Percentiles rank a stretch among this genome's conserved stretches.
phyloP scores from a whole-genome alignment of 1,140 invertebrate species.

The Diorhabda sublineata region DNA sequence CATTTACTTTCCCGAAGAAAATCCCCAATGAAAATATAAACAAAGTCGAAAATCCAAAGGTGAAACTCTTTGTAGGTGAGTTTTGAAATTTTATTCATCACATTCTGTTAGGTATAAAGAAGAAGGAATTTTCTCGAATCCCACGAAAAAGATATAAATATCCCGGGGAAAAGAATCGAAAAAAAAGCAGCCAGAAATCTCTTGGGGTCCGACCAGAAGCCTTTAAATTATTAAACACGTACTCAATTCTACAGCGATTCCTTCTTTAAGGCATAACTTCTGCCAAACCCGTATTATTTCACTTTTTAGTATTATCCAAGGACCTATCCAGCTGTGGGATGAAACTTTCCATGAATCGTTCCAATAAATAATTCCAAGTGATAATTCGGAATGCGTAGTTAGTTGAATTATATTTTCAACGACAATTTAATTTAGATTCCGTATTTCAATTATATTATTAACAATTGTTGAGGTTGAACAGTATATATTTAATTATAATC shows the following conservation, averaged over 20 bases:
- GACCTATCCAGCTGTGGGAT: not conserved
- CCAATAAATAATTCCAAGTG: too few species aligned
- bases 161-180: not conserved
- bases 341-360: too few species aligned
- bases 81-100: not conserved
- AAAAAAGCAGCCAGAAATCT: not conserved
- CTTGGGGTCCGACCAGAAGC: slow-evolving; percentile 1
- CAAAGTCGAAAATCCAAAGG: not conserved
- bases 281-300: not conserved
- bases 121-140: not conserved
- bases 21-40: not conserved
- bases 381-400: too few species aligned
- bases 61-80: not conserved
- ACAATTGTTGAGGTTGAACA: too few species aligned
- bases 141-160: slow-evolving; percentile 2
- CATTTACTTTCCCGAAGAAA: not conserved
- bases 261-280: slow-evolving; percentile 2
- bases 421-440: too few species aligned
- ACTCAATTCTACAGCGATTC: not conserved
- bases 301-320: not conserved
- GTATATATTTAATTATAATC: too few species aligned
- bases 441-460: too few species aligned
- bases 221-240: slow-evolving; percentile 3
- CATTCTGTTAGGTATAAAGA: slow-evolving; percentile 2
- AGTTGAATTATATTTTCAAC: too few species aligned